Evolutionary conservation across 2,113 vertebrate species (phyloP), one percentile per base, ranked within the genome.

Genomic region (Ptychochromis oligacanthus): DNA sequence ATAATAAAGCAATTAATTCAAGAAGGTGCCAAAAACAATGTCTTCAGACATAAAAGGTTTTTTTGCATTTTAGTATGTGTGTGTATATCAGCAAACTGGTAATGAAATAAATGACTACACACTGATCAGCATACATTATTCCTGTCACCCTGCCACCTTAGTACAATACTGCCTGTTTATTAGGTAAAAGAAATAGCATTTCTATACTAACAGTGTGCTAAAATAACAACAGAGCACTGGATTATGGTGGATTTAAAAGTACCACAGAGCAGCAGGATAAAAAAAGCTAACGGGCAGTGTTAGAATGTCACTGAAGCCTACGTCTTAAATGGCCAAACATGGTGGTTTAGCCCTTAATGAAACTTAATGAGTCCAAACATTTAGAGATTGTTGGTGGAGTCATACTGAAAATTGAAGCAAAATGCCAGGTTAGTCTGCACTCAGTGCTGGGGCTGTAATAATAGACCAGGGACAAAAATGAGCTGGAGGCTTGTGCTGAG

Each of bases 271-370:
- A 1, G 46, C 65, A 72, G 26, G n/a, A n/a, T n/a, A 31, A 72
- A 72, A 31, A 72, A 52, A 28, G 4, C 20, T 54, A 54, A 72
- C n/a, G n/a, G 11, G 26, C 11, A 31, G 0, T 54, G 18, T 54
- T 72, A 46, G 26, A 28, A 28, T 28, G 13, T 4, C 24, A 58
- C 24, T 28, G 13, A 58, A 26, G 24, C 24, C 24, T 14, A 72
- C 67, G 46, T 72, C 67, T 34, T 72, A 72, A 54, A 72, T 54
- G 67, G 54, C 43, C 46, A 34, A 1, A 52, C 43, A 3, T 34
- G 46, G 67, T 72, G 67, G 46, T 72, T 54, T 6, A 34, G 67
- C 54, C 46, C 52, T 54, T 54, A 54, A 54, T 72, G 67, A n/a
- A 54, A 54, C 46, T 0, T 72, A 72, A 72, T 31, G 18, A 54